Percentiles rank a stretch among this genome's conserved stretches.
Conservation (phyloP, 1,140 invertebrate species). For the Solenopsis invicta region DNA sequence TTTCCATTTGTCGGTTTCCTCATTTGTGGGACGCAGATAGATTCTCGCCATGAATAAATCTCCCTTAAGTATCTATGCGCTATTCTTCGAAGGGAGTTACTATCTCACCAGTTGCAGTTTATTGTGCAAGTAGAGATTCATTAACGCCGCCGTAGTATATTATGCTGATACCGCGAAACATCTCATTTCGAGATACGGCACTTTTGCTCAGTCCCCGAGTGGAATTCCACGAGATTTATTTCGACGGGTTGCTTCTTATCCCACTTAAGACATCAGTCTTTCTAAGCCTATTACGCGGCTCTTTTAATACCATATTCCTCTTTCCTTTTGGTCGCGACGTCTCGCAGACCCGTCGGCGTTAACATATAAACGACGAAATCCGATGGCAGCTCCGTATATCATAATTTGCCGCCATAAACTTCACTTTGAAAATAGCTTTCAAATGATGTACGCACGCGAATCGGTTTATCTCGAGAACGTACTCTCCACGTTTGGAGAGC, state of each 20-base stretch:
- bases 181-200: slow-evolving; percentile 40
- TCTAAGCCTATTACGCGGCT: slow-evolving; percentile 71
- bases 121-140: slow-evolving; percentile 63
- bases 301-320: slow-evolving; percentile 52
- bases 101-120: slow-evolving; percentile 56
- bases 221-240: slow-evolving; percentile 69
- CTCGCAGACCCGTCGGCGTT: slow-evolving; percentile 4
- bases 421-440: slow-evolving; percentile 31
- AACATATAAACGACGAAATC: slow-evolving; percentile 46
- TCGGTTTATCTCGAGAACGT: slow-evolving; percentile 48
- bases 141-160: slow-evolving; percentile 62
- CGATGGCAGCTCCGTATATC: slow-evolving; percentile 11
- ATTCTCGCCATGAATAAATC: slow-evolving; percentile 36
- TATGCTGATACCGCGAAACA: slow-evolving; percentile 46
- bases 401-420: slow-evolving; percentile 44
- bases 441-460: slow-evolving; percentile 43
- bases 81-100: slow-evolving; percentile 37
- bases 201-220: slow-evolving; percentile 1
- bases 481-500: not conserved
- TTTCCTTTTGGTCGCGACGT: not conserved
- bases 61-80: slow-evolving; percentile 19
- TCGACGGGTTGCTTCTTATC: slow-evolving; percentile 68
- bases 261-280: slow-evolving; percentile 71
- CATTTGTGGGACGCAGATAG: not conserved
- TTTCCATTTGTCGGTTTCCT: not conserved